phyloP scores from a whole-genome alignment of 2,888 invertebrate species.

The Caenorhabditis becei region DNA sequence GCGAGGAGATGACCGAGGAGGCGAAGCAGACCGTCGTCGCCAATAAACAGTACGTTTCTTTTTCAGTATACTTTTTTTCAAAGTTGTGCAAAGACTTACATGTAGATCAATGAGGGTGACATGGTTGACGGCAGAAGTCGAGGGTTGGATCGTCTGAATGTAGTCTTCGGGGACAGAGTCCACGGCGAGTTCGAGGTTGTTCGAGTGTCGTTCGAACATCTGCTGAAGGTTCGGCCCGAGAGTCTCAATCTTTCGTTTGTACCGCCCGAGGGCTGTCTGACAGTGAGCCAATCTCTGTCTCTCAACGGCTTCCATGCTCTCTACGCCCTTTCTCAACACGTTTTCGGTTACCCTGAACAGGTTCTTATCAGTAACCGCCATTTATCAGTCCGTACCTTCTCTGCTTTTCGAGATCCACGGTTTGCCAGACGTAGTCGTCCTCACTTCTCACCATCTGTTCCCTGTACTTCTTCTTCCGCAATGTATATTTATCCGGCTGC shows the following conservation, averaged over 20 bases:
- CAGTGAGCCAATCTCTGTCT: constrained; percentile 73
- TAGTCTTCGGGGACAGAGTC: constrained; percentile 65
- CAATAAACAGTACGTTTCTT: too few species aligned
- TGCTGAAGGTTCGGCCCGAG: constrained; percentile 72
- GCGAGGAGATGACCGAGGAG: too few species aligned
- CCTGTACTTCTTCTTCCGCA: constrained; percentile 66
- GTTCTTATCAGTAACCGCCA: too few species aligned
- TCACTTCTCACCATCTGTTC: constrained; percentile 69
- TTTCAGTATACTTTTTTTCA: too few species aligned
- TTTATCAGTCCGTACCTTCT: constrained; percentile 54
- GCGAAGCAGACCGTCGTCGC: too few species aligned
- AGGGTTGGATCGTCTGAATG: constrained; percentile 69
- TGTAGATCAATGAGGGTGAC: constrained; percentile 56
- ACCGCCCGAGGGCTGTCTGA: constrained; percentile 73
- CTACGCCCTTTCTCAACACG: constrained; percentile 71
- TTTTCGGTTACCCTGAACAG: constrained; percentile 68
- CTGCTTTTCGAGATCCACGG: constrained; percentile 72
- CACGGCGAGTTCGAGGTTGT: constrained; percentile 70
- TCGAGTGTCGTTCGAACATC: constrained; percentile 58
- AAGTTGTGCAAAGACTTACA: constrained; percentile 38
- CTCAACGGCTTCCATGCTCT: constrained; percentile 74
- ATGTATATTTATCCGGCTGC: constrained; percentile 55
- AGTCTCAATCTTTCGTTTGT: constrained; percentile 74
- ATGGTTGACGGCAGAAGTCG: constrained; percentile 69
- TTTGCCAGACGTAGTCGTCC: constrained; percentile 71